Evolutionary conservation across 2,113 vertebrate species (phyloP).

Genomic region (Calidris pygmaea): DNA sequence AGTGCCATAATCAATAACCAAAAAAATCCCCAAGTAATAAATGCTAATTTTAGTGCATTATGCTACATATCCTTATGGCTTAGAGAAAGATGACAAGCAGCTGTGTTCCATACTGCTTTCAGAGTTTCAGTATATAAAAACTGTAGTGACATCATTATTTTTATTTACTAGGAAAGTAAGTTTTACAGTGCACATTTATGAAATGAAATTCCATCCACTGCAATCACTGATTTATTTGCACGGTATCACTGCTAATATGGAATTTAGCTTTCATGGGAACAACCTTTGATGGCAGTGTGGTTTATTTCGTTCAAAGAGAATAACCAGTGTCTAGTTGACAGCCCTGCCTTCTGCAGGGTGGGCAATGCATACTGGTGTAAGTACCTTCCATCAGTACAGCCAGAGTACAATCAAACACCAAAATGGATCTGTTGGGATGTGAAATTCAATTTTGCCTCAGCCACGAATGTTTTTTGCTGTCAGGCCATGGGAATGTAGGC

Average conservation of each 20-base stretch:
- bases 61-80: neutral
- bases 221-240: neutral
- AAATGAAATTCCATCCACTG: neutral
- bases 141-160: neutral
- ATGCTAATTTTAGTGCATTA: neutral
- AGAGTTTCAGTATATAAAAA: neutral
- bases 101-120: neutral
- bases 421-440: fast-evolving
- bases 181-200: neutral
- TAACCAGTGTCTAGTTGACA: neutral
- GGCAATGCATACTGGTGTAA: too few species aligned
- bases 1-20: neutral
- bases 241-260: neutral
- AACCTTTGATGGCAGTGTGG: neutral
- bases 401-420: neutral
- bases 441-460: neutral
- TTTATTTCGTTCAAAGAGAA: neutral
- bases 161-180: neutral
- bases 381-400: neutral
- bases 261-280: neutral
- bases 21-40: neutral
- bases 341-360: neutral
- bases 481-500: neutral
- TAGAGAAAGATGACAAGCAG: neutral
- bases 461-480: fast-evolving